Evolutionary conservation across 2,113 vertebrate species (phyloP).

Genomic region (Heterochromis multidens): DNA sequence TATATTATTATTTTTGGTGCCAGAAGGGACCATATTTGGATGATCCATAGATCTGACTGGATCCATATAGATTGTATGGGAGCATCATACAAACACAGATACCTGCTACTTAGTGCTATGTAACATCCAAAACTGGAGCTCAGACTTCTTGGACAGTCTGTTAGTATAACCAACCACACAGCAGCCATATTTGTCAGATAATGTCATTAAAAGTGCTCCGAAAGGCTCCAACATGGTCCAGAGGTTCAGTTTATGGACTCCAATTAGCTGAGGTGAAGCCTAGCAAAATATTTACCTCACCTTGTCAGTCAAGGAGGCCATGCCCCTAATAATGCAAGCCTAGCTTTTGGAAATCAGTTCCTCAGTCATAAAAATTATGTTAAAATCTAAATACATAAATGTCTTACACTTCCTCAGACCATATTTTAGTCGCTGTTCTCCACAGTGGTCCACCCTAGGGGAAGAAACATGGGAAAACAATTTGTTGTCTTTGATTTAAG

Average conservation of each 20-base stretch:
- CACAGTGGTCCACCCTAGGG: constrained; percentile 9
- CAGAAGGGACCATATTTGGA: background rate
- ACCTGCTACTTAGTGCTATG: background rate
- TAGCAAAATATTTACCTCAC: background rate
- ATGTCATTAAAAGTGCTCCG: background rate
- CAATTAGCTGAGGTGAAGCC: background rate
- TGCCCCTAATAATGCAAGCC: background rate
- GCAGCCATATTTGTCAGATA: background rate
- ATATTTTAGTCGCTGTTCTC: background rate
- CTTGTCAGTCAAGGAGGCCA: background rate
- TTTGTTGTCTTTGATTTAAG: background rate
- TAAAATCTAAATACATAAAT: background rate
- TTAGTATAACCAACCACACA: background rate
- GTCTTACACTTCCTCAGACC: constrained; percentile 24
- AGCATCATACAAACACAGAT: background rate
- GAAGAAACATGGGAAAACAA: background rate
- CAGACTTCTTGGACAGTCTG: background rate
- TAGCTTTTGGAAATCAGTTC: background rate
- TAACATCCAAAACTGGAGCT: background rate
- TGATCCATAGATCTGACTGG: no score
- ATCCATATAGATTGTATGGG: no score
- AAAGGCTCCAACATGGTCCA: background rate
- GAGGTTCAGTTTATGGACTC: background rate
- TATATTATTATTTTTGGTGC: background rate
- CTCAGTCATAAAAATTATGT: background rate